phyloP scores from a whole-genome alignment of 2,113 vertebrate genomes.

The Cyprinodon brontotheroides region DNA sequence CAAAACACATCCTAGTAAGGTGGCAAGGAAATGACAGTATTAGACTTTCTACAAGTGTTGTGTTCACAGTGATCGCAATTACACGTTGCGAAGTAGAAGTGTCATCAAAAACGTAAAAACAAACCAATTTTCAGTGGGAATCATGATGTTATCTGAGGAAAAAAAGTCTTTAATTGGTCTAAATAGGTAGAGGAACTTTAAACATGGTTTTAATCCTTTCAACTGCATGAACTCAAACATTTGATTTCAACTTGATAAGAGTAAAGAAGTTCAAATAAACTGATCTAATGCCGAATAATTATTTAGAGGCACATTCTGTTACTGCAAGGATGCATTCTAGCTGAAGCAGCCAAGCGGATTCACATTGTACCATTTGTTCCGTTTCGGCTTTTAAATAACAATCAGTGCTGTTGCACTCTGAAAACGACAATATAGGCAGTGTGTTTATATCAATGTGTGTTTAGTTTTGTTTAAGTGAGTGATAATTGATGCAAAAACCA shows the following conservation, averaged over 20 bases:
- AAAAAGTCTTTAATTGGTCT: neutral
- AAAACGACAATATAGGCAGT: neutral
- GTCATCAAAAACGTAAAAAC: too few species aligned
- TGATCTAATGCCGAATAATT: too few species aligned
- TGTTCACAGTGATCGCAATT: too few species aligned
- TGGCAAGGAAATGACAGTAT: too few species aligned
- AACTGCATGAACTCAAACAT: too few species aligned
- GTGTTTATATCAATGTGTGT: conserved; percentile 1
- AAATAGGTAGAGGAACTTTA: neutral
- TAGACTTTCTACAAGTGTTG: too few species aligned
- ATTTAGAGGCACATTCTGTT: neutral
- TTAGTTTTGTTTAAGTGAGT: neutral
- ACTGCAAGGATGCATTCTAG: neutral
- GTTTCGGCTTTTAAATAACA: neutral
- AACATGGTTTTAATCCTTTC: neutral
- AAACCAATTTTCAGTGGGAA: too few species aligned
- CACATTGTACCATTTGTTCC: neutral
- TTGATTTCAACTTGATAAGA: neutral
- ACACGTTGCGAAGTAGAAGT: too few species aligned
- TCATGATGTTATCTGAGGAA: too few species aligned
- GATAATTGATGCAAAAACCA: neutral
- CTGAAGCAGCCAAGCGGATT: neutral
- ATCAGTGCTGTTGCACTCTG: neutral
- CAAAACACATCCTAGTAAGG: too few species aligned
- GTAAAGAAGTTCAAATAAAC: too few species aligned